Conservation (phyloP, 2,797 vertebrate species). For the Intellagama lesueurii region DNA sequence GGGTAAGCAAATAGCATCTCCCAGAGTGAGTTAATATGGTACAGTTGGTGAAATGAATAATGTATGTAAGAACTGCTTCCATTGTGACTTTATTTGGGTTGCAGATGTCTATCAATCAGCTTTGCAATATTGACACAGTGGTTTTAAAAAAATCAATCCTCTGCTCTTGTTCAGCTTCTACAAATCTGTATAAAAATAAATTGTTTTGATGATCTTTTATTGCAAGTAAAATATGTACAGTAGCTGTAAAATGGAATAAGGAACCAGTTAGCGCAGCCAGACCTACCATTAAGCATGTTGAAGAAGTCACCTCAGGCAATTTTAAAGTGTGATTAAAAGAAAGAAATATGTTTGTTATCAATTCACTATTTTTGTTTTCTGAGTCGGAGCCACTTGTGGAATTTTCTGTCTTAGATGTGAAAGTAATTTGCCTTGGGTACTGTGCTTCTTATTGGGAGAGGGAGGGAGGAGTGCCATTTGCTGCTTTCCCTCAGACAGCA, state of each 20-base stretch:
- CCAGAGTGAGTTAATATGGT: slow-evolving; percentile 35
- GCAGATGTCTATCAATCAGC: slow-evolving; percentile 7
- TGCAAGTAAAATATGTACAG: slow-evolving; percentile 9
- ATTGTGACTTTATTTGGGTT: slow-evolving; percentile 17
- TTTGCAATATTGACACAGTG: neutral
- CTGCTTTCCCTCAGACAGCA: too few relatives aligned
- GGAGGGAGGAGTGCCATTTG: too few relatives aligned
- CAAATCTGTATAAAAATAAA: neutral
- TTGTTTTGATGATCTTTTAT: neutral
- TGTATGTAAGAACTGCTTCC: slow-evolving; percentile 33
- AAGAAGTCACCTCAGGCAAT: too few relatives aligned
- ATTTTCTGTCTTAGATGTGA: too few relatives aligned
- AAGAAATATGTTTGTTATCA: too few relatives aligned
- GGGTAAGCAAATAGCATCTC: slow-evolving; percentile 37
- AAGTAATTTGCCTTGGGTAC: too few relatives aligned
- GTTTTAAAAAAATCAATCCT: slow-evolving; percentile 41
- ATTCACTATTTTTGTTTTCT: too few relatives aligned
- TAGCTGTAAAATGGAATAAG: neutral
- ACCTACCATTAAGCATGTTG: too few relatives aligned
- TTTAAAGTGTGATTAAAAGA: too few relatives aligned
- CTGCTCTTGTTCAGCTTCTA: neutral
- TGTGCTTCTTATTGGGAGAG: too few relatives aligned
- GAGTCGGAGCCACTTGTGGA: too few relatives aligned
- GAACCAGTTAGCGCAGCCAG: neutral
- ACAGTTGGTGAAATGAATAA: neutral